These are phyloP conservation scores for Aphelenchoides fujianensis DNA, from an alignment of 1,140 invertebrate genomes.

Conservation along the genomic window DNA sequence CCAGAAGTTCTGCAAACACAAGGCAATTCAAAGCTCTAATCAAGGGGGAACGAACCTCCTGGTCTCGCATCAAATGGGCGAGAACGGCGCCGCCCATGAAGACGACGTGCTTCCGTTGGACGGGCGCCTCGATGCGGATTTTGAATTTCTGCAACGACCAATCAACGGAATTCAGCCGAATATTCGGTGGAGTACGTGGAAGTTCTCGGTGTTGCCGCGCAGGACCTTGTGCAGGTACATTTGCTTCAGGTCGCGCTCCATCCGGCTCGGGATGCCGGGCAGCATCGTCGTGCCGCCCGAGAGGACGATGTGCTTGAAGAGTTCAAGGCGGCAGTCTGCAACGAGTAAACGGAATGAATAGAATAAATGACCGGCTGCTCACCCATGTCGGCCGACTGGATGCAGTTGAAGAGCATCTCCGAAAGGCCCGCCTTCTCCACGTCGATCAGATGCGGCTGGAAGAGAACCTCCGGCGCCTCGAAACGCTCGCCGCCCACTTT, in stretches of 20 bases:
- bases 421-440: conserved; percentile 92
- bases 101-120: conserved; percentile 96
- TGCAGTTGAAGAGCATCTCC: conserved; percentile 94
- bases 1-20: conserved; percentile 79
- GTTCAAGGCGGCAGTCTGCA: conserved; percentile 83
- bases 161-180: conserved; percentile 18
- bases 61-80: conserved; percentile 94
- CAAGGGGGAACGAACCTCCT: conserved; percentile 72
- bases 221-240: conserved; percentile 92
- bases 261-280: conserved; percentile 89
- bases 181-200: conserved; percentile 71
- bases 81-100: conserved; percentile 88
- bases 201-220: conserved; percentile 84
- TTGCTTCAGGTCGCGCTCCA: conserved; percentile 97
- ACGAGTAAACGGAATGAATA: no score
- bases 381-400: conserved; percentile 81
- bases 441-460: conserved; percentile 95
- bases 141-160: conserved; percentile 85
- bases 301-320: conserved; percentile 97
- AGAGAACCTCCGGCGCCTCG: conserved; percentile 93
- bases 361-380: no score
- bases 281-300: conserved; percentile 99
- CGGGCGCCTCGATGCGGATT: conserved; percentile 97
- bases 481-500: conserved; percentile 94
- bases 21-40: no score